A percentile compares a stretch with the other conserved stretches of the same genome.
phyloP scores from a whole-genome alignment of 2,113 vertebrate genomes.

The Lycocorax pyrrhopterus region DNA sequence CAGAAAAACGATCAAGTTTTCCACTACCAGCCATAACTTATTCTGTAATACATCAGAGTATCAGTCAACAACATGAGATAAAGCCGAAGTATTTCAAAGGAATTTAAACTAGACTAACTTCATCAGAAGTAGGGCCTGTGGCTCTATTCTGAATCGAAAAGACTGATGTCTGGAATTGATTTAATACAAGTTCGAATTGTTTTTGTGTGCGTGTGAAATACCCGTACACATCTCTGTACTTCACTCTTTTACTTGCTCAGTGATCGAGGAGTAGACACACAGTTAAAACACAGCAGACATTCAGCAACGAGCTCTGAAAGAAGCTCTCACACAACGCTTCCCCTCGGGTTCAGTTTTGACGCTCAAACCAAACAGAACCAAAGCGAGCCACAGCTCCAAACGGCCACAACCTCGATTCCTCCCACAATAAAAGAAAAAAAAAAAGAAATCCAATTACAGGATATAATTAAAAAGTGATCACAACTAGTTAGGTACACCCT shows the following conservation, averaged over 20 bases:
- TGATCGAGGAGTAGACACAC: no score
- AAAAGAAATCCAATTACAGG: accelerated
- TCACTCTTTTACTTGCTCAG: not conserved
- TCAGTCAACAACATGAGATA: not conserved
- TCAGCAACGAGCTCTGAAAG: not conserved
- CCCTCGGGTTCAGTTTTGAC: not conserved
- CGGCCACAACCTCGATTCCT: not conserved
- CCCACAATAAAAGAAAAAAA: not conserved
- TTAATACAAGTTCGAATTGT: not conserved
- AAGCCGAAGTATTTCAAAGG: not conserved
- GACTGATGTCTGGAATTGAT: accelerated
- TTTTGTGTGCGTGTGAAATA: not conserved
- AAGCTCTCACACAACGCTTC: not conserved
- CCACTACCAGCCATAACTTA: not conserved
- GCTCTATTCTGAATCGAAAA: not conserved
- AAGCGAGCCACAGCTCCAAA: not conserved
- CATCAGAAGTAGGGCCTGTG: not conserved
- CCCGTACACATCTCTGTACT: accelerated
- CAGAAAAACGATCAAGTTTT: not conserved
- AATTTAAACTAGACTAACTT: not conserved
- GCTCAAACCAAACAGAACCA: not conserved
- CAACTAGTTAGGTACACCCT: accelerated
- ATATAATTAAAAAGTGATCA: accelerated
- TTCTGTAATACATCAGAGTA: not conserved
- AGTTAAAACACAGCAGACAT: not conserved